Conservation (phyloP, 2,113 vertebrate species). For the Genyomyrus donnyi region DNA sequence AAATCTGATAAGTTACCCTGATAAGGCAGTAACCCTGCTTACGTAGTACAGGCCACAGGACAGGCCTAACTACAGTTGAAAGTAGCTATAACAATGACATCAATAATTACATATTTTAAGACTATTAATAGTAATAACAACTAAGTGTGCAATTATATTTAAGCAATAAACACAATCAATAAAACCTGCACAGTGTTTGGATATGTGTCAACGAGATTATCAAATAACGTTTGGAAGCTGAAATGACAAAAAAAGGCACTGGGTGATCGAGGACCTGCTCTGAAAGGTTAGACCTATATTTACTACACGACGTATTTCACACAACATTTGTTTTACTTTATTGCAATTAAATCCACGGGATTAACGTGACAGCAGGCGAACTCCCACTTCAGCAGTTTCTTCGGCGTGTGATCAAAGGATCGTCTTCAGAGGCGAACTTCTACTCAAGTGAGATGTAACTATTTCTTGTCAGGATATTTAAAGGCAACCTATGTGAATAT, state of each 20-base stretch:
- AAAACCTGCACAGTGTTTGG: neutral
- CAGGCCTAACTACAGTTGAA: conserved; percentile 3
- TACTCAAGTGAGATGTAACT: neutral
- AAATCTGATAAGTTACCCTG: no score
- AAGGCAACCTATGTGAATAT: neutral
- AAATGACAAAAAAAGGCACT: conserved; percentile 22
- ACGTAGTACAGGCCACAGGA: neutral
- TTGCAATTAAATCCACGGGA: conserved; percentile 57
- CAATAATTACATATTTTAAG: neutral
- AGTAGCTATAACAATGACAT: neutral
- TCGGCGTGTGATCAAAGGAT: neutral
- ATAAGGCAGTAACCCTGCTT: no score
- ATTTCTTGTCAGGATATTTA: neutral
- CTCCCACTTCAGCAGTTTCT: neutral
- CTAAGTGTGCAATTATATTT: neutral
- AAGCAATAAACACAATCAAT: neutral
- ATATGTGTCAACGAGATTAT: neutral
- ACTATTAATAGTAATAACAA: neutral
- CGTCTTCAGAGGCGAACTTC: neutral
- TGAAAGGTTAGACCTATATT: conserved; percentile 33
- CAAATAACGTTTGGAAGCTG: neutral
- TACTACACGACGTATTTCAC: conserved; percentile 43
- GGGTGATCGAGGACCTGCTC: neutral
- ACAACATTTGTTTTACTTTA: conserved; percentile 56
- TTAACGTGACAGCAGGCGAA: conserved; percentile 14